Base-by-base conservation (phyloP, 92 coral and sea anemone species). In the Scolanthus callimorphus region DNA sequence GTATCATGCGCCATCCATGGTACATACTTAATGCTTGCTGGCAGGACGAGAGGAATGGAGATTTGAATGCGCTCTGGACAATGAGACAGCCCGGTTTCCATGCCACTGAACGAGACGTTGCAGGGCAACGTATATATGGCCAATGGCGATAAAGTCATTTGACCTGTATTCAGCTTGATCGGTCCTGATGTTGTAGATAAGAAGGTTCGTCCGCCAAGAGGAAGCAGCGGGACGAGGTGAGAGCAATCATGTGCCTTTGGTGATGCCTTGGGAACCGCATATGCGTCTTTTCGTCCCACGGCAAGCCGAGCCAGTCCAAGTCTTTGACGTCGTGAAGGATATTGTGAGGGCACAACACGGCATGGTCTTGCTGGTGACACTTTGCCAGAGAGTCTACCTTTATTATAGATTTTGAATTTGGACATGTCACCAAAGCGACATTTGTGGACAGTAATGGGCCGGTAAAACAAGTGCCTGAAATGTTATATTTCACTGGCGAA, bases 201-300 rank as follows among this genome's bases (percentile, higher is more conserved):
- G 53, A 17, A 62, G 12, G 8, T 23, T 10, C 68, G 27, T 15
- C 55, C 68, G 9, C 68, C 68, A 25, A 46, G 57, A 11, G 44
- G 62, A 26, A 22, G 19, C 57, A 19, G 6, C 15, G 43, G 43
- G 15, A 34, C 6, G 15, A 34, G 6, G 43, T 34, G 6, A 6
- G 43, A 6, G 43, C 43, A 34, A 15, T 34, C 43, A 6, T 34
- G 6, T 6, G 43, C 43, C 15, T 15, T 34, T 6, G 9, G 15
- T 34, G 43, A 15, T 34, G 6, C 9, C 43, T 6, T 34, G 43
- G 43, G 15, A 34, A 34, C 15, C 9, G 6, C 6, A 34, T 6
- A 6, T 34, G 6, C 9, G 15, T 6, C 6, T 34, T 15, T 6
- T 6, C 9, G 15, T 34, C 15, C 6, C 6, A 34, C 6, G 43